Base-by-base conservation (phyloP, 1,140 invertebrate species). In the Daktulosphaira vitifoliae region DNA sequence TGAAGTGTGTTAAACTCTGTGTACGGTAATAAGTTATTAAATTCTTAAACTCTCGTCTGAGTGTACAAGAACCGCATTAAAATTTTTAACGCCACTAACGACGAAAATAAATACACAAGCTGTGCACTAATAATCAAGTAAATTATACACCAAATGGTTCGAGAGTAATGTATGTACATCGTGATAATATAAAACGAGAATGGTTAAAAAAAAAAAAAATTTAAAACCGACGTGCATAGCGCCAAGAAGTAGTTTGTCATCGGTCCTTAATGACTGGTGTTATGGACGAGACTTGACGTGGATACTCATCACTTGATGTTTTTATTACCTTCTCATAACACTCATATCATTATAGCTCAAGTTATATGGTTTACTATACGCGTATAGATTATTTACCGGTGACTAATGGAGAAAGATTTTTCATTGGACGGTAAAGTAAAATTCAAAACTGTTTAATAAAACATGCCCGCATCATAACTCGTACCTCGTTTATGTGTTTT, bases 171-270 rank as follows among this genome's bases (percentile, higher is more conserved):
- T n/a, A n/a, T 33, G 29, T 33, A 33, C 11, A 33, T 33, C 29
- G 11, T 33, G 29, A 33, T 33, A 33, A 33, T 33, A n/a, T n/a
- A 33, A 33, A 11, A 5, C 29, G 29, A 11, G 29, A 33, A 33
- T 5, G 29, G 5, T 6, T 33, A n/a, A 13, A 53, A 11, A 18
- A 54, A 42, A 26, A 22, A 42, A 16, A 56, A 56, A 7, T 6
- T 42, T 23, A 44, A 51, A 56, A 56, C 20, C n/a, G 38, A 56
- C 23, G 8, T 9, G 39, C 38, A 56, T 18, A 56, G 53, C 53
- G 53, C 53, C 53, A 56, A 56, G 53, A 56, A 37, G 38, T 56
- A 56, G 53, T 56, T 56, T 56, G 53, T 56, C 53, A 56, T 56
- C 53, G 13, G 38, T 13, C 38, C 38, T 39, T 56, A 56, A 56